Conservation (phyloP, 2,888 invertebrate genomes). For the Operophtera brumata region DNA sequence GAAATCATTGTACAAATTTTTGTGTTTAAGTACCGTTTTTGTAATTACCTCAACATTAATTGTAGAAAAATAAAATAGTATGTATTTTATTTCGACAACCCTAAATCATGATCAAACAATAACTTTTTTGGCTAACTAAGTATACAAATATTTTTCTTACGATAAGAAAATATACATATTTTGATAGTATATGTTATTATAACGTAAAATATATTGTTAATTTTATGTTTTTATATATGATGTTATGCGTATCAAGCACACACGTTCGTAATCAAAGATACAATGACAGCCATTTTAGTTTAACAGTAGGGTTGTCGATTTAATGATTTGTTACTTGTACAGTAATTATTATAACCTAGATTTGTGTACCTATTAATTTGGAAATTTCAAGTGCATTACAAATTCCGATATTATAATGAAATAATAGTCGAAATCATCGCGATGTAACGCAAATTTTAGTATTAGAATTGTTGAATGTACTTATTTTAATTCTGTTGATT, state of each 20-base stretch:
- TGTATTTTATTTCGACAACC: slow-evolving; percentile 19
- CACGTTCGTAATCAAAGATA: not conserved
- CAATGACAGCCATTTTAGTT: not conserved
- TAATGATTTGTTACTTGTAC: not conserved
- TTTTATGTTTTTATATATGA: too few species aligned
- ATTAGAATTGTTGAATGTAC: slow-evolving; percentile 47
- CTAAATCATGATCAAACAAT: not conserved
- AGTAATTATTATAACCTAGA: not conserved
- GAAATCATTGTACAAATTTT: slow-evolving; percentile 55
- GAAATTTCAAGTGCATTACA: not conserved
- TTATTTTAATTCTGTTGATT: slow-evolving; percentile 56
- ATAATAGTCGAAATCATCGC: not conserved
- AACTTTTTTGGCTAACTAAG: too few species aligned
- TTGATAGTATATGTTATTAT: too few species aligned
- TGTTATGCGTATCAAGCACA: not conserved
- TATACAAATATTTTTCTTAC: too few species aligned
- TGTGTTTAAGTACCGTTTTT: slow-evolving; percentile 51
- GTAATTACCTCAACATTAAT: slow-evolving; percentile 49
- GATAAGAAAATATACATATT: too few species aligned
- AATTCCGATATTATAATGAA: not conserved
- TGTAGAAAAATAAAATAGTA: slow-evolving; percentile 29
- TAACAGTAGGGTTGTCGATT: slow-evolving; percentile 15
- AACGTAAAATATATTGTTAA: too few species aligned
- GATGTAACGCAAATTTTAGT: slow-evolving; percentile 17
- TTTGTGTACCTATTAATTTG: not conserved